These are phyloP conservation scores for Stenopsyche tienmushanensis DNA, from an alignment of 1,140 invertebrate species.

Conservation along the genomic window DNA sequence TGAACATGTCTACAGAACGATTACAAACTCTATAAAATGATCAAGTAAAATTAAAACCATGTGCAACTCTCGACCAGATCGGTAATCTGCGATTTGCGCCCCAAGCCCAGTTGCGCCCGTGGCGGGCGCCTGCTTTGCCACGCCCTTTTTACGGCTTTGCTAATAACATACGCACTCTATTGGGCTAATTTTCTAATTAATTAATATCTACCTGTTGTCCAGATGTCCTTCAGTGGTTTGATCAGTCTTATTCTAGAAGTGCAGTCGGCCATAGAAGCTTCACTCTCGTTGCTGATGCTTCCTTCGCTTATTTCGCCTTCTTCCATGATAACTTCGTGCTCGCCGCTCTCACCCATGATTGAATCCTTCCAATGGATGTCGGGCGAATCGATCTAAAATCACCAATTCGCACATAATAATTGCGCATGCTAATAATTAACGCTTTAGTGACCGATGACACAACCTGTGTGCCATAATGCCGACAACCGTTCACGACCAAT, in stretches of 20 bases:
- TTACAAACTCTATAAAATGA: too few species aligned
- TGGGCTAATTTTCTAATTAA: too few species aligned
- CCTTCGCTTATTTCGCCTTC: conserved; percentile 34
- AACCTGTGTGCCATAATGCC: neutral
- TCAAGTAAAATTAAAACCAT: too few species aligned
- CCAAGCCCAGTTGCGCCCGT: too few species aligned
- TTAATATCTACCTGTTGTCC: conserved; percentile 50
- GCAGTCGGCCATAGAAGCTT: conserved; percentile 53
- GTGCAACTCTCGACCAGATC: too few species aligned
- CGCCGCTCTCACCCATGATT: conserved; percentile 44
- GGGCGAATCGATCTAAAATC: neutral
- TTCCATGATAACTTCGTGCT: conserved; percentile 41
- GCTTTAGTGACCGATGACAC: too few species aligned
- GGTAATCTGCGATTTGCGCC: too few species aligned
- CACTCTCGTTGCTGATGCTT: conserved; percentile 60
- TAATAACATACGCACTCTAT: too few species aligned
- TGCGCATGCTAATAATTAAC: too few species aligned
- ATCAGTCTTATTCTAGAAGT: conserved; percentile 48
- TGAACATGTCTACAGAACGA: too few species aligned
- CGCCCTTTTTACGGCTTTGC: too few species aligned
- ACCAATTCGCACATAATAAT: conserved; percentile 1
- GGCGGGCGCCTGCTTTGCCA: too few species aligned
- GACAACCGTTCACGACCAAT: neutral
- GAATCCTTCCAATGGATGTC: neutral
- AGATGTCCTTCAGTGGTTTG: conserved; percentile 56